Base-by-base conservation (phyloP, 1,140 invertebrate genomes). In the Dolichoris vasculosae region DNA sequence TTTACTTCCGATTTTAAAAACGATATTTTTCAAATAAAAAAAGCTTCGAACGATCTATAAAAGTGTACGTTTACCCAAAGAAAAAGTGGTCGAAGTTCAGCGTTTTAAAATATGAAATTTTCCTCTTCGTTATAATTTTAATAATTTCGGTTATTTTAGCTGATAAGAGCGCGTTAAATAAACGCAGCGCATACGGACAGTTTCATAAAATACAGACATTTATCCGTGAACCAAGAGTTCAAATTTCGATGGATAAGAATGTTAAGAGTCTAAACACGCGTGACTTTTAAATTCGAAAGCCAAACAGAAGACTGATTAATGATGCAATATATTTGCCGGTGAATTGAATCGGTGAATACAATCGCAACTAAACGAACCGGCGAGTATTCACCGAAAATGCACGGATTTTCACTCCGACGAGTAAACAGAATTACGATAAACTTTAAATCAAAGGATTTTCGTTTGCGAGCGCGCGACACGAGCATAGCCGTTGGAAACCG, bases 401-500 rank as follows among this genome's bases (percentile, higher is more conserved):
- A 43, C 38, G 69, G 69, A 40, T 73, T 73, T 73, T 43, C 69
- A 26, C 69, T 73, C 23, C 23, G 3, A n/a, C 0, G 4, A 43
- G 40, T 40, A 73, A 73, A 20, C 69, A 43, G 20, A n/a, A 40
- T n/a, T 2, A n/a, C 69, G 38, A 73, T n/a, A 73, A 43, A 43
- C 38, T 73, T 73, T 73, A 73, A 73, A 43, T 73, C 69, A 73
- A 43, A 38, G 69, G 26, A 73, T 73, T 73, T 73, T 73, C 4
- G 20, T 43, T 23, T 6, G 67, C 15, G 67, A 9, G 32, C 38
- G 11, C 35, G 6, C 13, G 43, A 26, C 67, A 6, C 35, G 67
- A 7, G 11, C 63, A 9, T 17, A 38, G 3, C 17, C 32, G 2
- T 23, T 26, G 20, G 23, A 43, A 23, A 38, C 69, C 69, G 69